Conservation (phyloP, 1,140 invertebrate species). For the Diploscapter pachys region DNA sequence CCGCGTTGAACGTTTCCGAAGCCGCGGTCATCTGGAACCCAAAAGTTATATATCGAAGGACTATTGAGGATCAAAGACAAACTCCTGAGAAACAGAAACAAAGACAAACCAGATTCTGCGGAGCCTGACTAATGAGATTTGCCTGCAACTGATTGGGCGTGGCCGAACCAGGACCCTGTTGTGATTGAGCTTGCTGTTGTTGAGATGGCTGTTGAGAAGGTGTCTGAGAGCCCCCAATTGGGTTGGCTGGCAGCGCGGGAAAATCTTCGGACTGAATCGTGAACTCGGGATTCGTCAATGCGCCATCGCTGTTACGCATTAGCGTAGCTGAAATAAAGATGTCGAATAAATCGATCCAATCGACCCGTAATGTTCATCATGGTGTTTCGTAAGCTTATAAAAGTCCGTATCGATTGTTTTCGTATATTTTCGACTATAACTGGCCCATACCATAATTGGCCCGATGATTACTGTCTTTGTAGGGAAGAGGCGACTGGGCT, state of each 20-base stretch:
- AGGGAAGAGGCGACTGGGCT: slow-evolving; percentile 16
- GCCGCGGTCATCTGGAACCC: slow-evolving; percentile 21
- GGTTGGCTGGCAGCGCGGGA: slow-evolving; percentile 80
- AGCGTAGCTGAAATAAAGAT: slow-evolving; percentile 37
- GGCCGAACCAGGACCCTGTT: background rate
- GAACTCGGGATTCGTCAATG: slow-evolving; percentile 69
- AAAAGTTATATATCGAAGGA: background rate
- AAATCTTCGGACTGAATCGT: slow-evolving; percentile 97
- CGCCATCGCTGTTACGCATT: slow-evolving; percentile 34
- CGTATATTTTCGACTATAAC: background rate
- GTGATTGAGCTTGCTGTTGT: too few species aligned
- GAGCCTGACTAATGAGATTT: slow-evolving; percentile 1
- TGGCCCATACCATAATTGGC: slow-evolving; percentile 29
- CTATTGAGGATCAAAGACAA: too few species aligned
- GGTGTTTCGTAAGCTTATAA: background rate
- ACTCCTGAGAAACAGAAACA: too few species aligned
- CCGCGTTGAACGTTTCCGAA: slow-evolving; percentile 8
- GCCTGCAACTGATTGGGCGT: slow-evolving; percentile 6
- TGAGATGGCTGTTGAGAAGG: slow-evolving; percentile 55
- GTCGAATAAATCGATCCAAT: background rate
- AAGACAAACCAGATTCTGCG: background rate
- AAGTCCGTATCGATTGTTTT: background rate
- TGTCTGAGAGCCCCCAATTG: slow-evolving; percentile 51
- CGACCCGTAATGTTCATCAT: background rate
- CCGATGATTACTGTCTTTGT: slow-evolving; percentile 14